phyloP scores from a whole-genome alignment of 2,113 vertebrate genomes.

The Danionella cerebrum region DNA sequence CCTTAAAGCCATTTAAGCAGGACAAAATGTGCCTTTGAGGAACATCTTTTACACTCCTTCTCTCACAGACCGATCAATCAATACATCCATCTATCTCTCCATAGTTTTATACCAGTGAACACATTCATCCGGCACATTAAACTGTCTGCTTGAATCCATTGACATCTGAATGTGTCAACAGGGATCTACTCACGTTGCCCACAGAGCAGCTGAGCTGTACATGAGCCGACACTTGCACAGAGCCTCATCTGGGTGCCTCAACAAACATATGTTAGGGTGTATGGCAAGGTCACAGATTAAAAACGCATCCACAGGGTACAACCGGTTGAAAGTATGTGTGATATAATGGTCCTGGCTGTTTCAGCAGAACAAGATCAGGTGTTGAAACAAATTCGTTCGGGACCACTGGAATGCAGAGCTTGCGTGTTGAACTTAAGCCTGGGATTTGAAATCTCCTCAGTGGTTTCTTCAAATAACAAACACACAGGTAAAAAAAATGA shows the following conservation, averaged over 20 bases:
- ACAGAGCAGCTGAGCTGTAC: conserved; percentile 18
- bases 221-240: conserved; percentile 23
- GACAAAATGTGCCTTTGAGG: not conserved
- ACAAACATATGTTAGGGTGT: not conserved
- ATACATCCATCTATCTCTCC: not conserved
- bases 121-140: conserved; percentile 37
- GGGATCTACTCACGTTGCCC: conserved; percentile 16
- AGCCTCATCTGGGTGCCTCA: not conserved
- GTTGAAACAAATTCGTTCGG: not conserved
- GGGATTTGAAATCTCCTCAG: conserved; percentile 7
- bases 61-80: not conserved
- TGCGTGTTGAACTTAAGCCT: not conserved
- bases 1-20: not conserved
- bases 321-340: not conserved
- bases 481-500: not conserved
- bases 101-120: not conserved
- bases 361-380: not conserved
- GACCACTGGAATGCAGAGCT: not conserved
- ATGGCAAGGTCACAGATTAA: not conserved
- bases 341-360: not conserved
- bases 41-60: not conserved
- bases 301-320: not conserved
- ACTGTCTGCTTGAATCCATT: conserved; percentile 38
- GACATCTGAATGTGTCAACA: conserved; percentile 26
- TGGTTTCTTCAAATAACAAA: conserved; percentile 21